Evolutionary conservation across 2,113 vertebrate species (phyloP).

Genomic region (Machaerirhynchus nigripectus): DNA sequence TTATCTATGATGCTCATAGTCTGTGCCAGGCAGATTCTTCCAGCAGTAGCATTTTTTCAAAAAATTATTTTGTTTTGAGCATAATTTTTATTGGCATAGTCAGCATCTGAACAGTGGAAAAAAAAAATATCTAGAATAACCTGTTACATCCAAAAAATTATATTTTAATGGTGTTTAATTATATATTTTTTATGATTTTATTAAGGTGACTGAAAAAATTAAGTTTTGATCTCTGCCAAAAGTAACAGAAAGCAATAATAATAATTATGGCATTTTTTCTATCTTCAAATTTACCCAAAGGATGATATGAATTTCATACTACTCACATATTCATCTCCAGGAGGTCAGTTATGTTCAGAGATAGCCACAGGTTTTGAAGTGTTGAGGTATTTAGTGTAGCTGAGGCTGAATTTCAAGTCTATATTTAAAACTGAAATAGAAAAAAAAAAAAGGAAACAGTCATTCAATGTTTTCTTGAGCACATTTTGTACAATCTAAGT

Average conservation of each 20-base stretch:
- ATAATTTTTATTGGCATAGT: neutral
- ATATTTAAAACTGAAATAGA: neutral
- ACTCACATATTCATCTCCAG: neutral
- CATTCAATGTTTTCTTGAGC: neutral
- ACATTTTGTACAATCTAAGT: neutral
- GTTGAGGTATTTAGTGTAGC: neutral
- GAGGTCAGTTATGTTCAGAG: neutral
- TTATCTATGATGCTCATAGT: neutral
- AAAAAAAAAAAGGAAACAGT: neutral
- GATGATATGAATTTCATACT: neutral
- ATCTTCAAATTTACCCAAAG: neutral
- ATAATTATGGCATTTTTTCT: neutral
- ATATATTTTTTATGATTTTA: neutral
- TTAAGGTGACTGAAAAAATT: neutral
- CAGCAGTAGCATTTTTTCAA: fast-evolving
- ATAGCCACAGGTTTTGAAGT: neutral
- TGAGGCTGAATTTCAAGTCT: neutral
- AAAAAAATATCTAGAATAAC: neutral
- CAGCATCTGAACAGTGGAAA: neutral
- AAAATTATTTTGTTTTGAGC: neutral
- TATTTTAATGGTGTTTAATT: neutral
- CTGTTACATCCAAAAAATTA: neutral
- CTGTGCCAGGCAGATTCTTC: neutral
- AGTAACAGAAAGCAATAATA: neutral
- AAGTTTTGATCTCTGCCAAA: neutral